These are phyloP conservation scores for Patella caerulea DNA, from an alignment of 2,888 invertebrate genomes.

Conservation along the genomic window DNA sequence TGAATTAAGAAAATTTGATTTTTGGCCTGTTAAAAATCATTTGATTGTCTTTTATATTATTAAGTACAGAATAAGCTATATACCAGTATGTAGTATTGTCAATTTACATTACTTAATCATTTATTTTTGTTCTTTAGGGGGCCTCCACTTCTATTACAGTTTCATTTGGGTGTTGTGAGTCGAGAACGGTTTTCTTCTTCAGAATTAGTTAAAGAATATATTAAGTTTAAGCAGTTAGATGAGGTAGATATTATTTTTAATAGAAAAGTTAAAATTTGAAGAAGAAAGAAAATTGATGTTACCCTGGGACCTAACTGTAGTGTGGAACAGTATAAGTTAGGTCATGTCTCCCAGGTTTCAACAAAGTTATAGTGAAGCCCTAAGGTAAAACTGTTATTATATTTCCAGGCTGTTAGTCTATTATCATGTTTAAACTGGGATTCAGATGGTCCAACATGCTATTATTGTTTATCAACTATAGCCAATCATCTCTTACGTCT, in stretches of 20 bases:
- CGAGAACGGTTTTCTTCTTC: conserved; percentile 75
- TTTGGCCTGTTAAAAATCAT: too few relatives aligned
- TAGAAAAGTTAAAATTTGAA: too few relatives aligned
- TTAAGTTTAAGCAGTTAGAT: conserved; percentile 78
- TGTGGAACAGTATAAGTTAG: too few relatives aligned
- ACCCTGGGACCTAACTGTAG: too few relatives aligned
- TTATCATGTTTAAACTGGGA: conserved; percentile 84
- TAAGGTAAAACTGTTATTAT: not conserved
- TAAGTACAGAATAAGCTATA: too few relatives aligned
- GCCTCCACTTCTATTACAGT: conserved; percentile 64
- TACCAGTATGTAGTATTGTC: too few relatives aligned
- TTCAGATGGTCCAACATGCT: conserved; percentile 81
- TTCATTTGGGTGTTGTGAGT: conserved; percentile 65
- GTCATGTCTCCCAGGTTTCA: too few relatives aligned
- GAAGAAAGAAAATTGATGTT: too few relatives aligned
- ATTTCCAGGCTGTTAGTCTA: conserved; percentile 77
- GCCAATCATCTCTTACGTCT: conserved; percentile 78
- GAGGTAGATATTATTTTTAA: conserved; percentile 65
- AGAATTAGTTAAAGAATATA: conserved; percentile 78
- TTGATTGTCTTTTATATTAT: too few relatives aligned
- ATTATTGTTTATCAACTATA: conserved; percentile 82
- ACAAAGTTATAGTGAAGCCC: not conserved
- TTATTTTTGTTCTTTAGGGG: conserved; percentile 74
- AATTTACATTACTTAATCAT: too few relatives aligned
- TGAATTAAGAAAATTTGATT: too few relatives aligned